Conservation (phyloP, 2,113 vertebrate species). For the Hoplias malabaricus region DNA sequence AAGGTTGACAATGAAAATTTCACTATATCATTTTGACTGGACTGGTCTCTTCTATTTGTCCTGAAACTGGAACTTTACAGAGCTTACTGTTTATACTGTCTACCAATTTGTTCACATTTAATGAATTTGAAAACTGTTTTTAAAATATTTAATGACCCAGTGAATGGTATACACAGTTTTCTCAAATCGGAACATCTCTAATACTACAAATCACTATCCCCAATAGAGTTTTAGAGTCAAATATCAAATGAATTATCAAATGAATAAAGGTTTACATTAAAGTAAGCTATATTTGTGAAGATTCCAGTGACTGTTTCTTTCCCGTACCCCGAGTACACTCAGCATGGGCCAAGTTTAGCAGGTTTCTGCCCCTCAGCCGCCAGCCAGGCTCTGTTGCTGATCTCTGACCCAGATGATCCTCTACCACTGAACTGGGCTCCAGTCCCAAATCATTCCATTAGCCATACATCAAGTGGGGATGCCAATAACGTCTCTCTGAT, state of each 20-base stretch:
- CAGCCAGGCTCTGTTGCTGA: background rate
- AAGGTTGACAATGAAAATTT: background rate
- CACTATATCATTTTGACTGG: background rate
- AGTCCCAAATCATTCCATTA: slow-evolving; percentile 16
- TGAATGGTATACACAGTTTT: background rate
- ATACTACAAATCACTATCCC: background rate
- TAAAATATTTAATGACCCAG: background rate
- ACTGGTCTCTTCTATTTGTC: no score
- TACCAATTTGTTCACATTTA: background rate
- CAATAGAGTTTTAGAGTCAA: no score
- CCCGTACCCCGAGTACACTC: background rate
- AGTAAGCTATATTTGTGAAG: background rate
- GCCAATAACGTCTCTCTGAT: slow-evolving; percentile 22
- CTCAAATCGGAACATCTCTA: background rate
- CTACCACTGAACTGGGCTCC: background rate
- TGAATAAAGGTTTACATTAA: no score
- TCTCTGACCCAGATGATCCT: slow-evolving; percentile 26
- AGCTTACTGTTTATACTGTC: background rate
- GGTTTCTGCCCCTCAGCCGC: background rate
- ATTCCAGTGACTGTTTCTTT: background rate
- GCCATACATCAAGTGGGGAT: slow-evolving; percentile 9
- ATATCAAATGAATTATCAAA: no score
- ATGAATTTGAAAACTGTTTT: background rate
- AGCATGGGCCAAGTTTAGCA: background rate
- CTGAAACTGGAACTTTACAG: background rate